phyloP scores from a whole-genome alignment of 2,888 invertebrate species.

The Nomada lathburiana region DNA sequence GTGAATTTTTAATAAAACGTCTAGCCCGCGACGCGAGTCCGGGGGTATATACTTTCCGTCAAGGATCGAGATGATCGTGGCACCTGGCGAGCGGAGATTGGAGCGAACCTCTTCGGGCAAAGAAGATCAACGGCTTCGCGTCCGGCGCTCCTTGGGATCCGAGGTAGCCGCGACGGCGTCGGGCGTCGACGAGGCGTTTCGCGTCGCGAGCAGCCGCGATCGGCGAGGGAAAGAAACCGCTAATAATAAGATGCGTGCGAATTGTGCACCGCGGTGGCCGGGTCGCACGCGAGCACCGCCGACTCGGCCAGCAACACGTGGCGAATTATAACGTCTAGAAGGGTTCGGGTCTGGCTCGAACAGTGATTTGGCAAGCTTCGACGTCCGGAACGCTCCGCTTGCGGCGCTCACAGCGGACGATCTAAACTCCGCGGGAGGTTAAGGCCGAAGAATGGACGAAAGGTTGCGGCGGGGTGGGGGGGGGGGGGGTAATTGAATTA shows the following conservation, averaged over 20 bases:
- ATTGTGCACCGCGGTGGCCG: constrained; percentile 19
- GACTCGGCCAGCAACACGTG: constrained; percentile 77
- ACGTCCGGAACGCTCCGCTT: constrained; percentile 35
- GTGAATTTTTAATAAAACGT: constrained; percentile 14
- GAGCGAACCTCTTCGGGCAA: not conserved
- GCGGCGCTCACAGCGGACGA: constrained; percentile 34
- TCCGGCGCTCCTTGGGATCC: not conserved
- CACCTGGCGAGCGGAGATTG: not conserved
- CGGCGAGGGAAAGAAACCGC: not conserved
- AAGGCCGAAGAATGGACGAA: constrained; percentile 41
- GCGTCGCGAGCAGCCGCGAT: constrained; percentile 25
- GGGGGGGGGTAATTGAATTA: constrained; percentile 55
- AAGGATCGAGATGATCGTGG: not conserved
- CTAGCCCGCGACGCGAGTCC: not conserved
- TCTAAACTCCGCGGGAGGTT: constrained; percentile 36
- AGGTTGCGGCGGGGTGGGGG: not conserved
- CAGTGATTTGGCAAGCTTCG: constrained; percentile 69
- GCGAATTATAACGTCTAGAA: constrained; percentile 72
- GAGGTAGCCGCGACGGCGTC: not conserved
- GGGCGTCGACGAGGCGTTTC: not conserved
- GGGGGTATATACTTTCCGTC: not conserved
- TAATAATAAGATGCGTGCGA: constrained; percentile 60
- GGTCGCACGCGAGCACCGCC: constrained; percentile 53
- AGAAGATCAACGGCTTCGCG: constrained; percentile 11
- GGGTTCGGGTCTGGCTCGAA: constrained; percentile 24